Evolutionary conservation across 2,797 vertebrate species (phyloP), one percentile per base, ranked within the genome.

Genomic region (Sebastes matsubarae): DNA sequence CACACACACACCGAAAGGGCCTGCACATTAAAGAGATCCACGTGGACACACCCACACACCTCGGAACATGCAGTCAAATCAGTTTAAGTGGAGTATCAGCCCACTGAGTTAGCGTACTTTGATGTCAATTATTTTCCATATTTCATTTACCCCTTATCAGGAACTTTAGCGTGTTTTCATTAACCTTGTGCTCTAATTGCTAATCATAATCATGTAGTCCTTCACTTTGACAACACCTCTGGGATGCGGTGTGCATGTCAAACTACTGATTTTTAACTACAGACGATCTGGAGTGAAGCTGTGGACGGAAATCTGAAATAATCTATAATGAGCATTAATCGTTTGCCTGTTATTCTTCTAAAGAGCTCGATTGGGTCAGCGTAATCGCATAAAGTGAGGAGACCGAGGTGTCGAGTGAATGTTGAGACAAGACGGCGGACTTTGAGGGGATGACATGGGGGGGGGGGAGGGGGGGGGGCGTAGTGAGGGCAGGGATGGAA

Each of bases 181-280:
- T 93, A 92, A 93, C 87, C 89, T 89, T 88, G 82, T 59, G 60
- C 79, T 84, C 75, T 87, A 87, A 91, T 88, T 88, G 61, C 81
- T 87, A 82, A 92, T 94, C 71, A 85, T 68, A 88, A 85, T 80
- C 88, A 89, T 83, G 74, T 80, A 77, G 74, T 88, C 71, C 72
- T 85, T 81, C 73, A 67, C 68, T 81, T 54, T 80, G 79, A 72
- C 85, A 68, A 75, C 69, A 82, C 84, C 76, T 75, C 63, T 32
- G 75, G 70, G 86, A 85, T n/a, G 42, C 16, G 2, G 54, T 50
- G 50, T 84, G 81, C 58, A 77, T 72, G 84, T 73, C n/a, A 14
- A 75, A 74, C 58, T 68, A n/a, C 50, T 22, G 63, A 66, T 81
- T 67, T 78, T 32, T 8, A 75, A 81, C 71, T 68, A 38, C n/a